A percentile compares a stretch with the other conserved stretches of the same genome.
phyloP scores from a whole-genome alignment of 2,888 invertebrate species.

The Thalpophila matura region DNA sequence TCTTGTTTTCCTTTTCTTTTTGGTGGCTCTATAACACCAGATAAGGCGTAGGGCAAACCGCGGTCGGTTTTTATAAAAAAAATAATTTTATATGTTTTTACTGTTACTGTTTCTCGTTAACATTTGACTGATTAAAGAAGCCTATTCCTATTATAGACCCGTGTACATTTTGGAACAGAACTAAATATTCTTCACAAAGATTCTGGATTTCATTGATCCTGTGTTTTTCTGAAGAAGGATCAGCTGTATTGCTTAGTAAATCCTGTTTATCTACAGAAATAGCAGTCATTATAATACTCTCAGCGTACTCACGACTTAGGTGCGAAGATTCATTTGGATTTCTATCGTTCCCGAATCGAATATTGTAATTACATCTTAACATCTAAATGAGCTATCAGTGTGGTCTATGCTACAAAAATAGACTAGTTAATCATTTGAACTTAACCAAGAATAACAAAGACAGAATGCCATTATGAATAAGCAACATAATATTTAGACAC shows the following conservation, averaged over 20 bases:
- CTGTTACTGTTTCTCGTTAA: too few species aligned
- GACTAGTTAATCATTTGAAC: background rate
- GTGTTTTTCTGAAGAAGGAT: background rate
- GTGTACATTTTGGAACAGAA: too few species aligned
- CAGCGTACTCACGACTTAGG: constrained; percentile 21
- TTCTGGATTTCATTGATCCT: too few species aligned
- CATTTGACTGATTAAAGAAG: too few species aligned
- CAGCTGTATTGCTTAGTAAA: background rate
- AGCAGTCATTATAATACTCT: constrained; percentile 25
- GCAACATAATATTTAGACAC: too few species aligned
- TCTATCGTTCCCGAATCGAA: constrained; percentile 31
- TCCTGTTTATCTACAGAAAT: constrained; percentile 5
- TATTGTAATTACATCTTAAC: constrained; percentile 31
- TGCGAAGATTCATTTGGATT: constrained; percentile 50
- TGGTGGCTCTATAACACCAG: too few species aligned
- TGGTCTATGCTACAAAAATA: constrained; percentile 20
- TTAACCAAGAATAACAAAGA: background rate
- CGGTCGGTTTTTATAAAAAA: too few species aligned
- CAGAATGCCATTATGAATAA: background rate
- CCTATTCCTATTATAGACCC: too few species aligned
- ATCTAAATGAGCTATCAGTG: constrained; percentile 28
- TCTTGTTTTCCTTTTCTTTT: too few species aligned
- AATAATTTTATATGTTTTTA: too few species aligned
- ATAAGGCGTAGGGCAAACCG: too few species aligned
- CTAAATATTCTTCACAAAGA: too few species aligned